Evolutionary conservation across 2,888 invertebrate species (phyloP).

Genomic region (Acleris literana): DNA sequence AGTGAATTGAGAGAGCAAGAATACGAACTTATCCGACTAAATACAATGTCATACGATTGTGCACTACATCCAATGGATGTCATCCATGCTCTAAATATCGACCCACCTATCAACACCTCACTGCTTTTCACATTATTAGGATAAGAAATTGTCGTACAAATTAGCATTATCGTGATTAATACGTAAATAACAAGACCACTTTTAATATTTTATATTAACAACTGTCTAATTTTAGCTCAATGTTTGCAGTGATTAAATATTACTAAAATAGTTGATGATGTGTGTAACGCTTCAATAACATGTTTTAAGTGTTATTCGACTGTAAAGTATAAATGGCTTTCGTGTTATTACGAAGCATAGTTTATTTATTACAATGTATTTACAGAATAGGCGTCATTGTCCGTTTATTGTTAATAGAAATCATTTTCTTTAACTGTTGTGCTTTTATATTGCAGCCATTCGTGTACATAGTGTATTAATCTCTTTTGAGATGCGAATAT

Average conservation of each 20-base stretch:
- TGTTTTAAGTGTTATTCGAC: conserved; percentile 3
- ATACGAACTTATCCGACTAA: no score
- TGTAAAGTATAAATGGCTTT: conserved; percentile 13
- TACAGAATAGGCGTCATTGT: neutral
- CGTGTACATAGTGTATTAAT: conserved; percentile 19
- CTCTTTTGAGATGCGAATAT: conserved; percentile 30
- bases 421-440: conserved; percentile 23
- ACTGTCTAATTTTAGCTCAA: conserved; percentile 22
- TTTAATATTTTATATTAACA: conserved; percentile 5
- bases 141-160: conserved; percentile 31
- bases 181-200: conserved; percentile 8
- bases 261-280: neutral
- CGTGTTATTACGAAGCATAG: conserved; percentile 19
- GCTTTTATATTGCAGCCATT: conserved; percentile 27
- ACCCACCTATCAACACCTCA: neutral
- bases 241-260: conserved; percentile 4
- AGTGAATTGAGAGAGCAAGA: no score
- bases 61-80: no score
- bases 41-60: no score
- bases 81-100: no score
- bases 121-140: neutral
- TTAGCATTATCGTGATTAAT: conserved; percentile 21
- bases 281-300: conserved; percentile 1
- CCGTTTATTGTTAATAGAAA: conserved; percentile 14
- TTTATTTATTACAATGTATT: conserved; percentile 19